Conservation (phyloP, 37 sponge, comb jelly and placozoan genomes). For the Eunapius fragilis region DNA sequence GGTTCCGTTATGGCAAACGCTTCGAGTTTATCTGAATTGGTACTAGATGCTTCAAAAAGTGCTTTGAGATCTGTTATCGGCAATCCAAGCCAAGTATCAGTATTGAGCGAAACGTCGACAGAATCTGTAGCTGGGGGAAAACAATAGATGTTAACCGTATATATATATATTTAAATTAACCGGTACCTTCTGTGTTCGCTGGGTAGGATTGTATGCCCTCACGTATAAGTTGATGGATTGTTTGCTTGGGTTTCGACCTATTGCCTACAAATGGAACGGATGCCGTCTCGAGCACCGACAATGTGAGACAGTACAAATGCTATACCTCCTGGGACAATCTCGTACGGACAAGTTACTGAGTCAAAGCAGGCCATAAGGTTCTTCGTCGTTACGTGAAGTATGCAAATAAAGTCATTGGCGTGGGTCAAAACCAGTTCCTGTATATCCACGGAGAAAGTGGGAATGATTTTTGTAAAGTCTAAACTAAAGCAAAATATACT, state of each 20-base stretch:
- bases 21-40: neutral
- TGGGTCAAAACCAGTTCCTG: neutral
- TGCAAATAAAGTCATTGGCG: slow-evolving; percentile 3
- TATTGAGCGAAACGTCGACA: neutral
- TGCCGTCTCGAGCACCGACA: neutral
- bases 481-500: no score
- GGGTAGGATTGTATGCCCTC: neutral
- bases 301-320: neutral
- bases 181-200: neutral
- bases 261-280: neutral
- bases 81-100: neutral
- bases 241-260: neutral
- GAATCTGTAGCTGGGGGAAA: neutral
- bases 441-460: no score
- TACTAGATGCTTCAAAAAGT: neutral
- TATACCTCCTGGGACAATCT: slow-evolving; percentile 10
- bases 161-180: no score
- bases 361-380: slow-evolving; percentile 39
- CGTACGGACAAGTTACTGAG: neutral
- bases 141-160: neutral
- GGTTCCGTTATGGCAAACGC: neutral
- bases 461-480: no score
- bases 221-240: neutral
- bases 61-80: neutral
- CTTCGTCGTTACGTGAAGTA: slow-evolving; percentile 11